phyloP scores from a whole-genome alignment of 2,113 vertebrate genomes.

The Leiothrix lutea region DNA sequence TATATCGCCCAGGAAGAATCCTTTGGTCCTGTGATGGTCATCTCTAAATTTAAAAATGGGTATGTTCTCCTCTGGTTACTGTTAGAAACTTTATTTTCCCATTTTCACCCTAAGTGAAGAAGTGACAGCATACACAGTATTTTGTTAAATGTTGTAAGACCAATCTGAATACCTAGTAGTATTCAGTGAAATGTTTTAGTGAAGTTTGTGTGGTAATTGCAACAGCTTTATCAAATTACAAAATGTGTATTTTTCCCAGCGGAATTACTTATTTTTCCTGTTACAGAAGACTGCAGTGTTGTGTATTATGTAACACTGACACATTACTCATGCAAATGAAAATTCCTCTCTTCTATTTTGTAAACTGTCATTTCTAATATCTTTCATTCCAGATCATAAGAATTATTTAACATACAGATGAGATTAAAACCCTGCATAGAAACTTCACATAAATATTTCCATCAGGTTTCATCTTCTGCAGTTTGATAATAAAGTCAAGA shows the following conservation, averaged over 20 bases:
- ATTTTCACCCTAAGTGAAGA: background rate
- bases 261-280: background rate
- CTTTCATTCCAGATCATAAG: background rate
- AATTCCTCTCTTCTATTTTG: background rate
- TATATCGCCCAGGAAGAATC: constrained; percentile 82
- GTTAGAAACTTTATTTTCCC: background rate
- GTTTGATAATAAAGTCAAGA: background rate
- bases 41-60: constrained; percentile 95
- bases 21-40: constrained; percentile 95
- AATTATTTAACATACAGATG: background rate
- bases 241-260: background rate
- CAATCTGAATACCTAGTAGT: background rate
- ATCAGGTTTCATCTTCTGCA: background rate
- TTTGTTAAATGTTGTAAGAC: background rate
- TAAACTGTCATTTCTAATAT: background rate
- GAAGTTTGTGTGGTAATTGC: background rate
- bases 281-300: background rate
- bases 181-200: background rate
- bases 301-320: background rate
- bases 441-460: background rate
- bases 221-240: background rate
- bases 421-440: background rate
- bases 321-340: background rate
- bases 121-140: background rate
- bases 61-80: constrained; percentile 58